Base-by-base conservation (phyloP, 2,113 vertebrate species). In the Bos indicus region DNA sequence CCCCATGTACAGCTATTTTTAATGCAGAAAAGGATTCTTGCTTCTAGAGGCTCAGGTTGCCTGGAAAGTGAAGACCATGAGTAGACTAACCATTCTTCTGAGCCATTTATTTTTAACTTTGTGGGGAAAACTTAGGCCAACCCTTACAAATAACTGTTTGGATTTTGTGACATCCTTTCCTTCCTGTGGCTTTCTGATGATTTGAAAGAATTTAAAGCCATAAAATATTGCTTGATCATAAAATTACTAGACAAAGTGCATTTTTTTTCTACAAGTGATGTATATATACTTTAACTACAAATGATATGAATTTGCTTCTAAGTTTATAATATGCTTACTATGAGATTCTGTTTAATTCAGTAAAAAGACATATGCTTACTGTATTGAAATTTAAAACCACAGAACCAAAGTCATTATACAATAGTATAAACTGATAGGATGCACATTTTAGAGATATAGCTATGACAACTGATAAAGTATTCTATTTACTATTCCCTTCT, bases 251-350 rank as follows among this genome's bases (percentile, higher is more conserved):
- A 52, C 23, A 85, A 59, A 89, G 88, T 89, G 25, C 17, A 97
- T 30, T 33, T 64, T 64, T 57, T 93, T 97, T 94, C 71, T 82
- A 28, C 85, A 94, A 86, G n/a, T 94, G 56, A 90, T 82, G 23
- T 90, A 28, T 74, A 89, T 52, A 52, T 92, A 95, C 88, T 95
- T 97, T 92, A 94, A 36, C 43, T 96, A 67, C 51, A 88, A 91
- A 94, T 91, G n/a, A 80, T 97, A 9, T 94, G 62, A 14, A 28
- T 88, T 74, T 92, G 30, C 80, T 89, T 96, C 21, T 81, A 89
- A 54, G 26, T 92, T 95, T 90, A 67, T 51, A 90, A 90, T 89
- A 30, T 92, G 54, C 57, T 97, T 95, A 82, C 80, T 90, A 90
- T 94, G 85, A 94, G 11, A 82, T 96, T 92, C n/a, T 94, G 16